Conservation (phyloP, 2,888 invertebrate species). For the Seladonia tumulorum region DNA sequence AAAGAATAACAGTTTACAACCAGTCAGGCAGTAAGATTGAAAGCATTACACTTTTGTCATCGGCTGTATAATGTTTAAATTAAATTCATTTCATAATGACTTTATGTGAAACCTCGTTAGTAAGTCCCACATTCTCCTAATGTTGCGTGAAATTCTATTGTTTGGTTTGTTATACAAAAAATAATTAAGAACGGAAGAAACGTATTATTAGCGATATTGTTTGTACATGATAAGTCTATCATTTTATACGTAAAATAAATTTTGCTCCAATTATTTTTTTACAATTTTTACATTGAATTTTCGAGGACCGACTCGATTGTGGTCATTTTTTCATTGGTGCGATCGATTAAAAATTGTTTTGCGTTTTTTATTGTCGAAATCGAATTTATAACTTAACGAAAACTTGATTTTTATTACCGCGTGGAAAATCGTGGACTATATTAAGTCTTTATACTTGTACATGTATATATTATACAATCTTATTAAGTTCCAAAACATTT, state of each 20-base stretch:
- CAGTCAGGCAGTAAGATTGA: conserved; percentile 79
- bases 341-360: background rate
- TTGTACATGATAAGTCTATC: conserved; percentile 46
- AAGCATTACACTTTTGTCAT: conserved; percentile 81
- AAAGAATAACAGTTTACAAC: conserved; percentile 81
- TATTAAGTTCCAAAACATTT: conserved; percentile 9
- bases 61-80: conserved; percentile 82
- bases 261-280: conserved; percentile 55
- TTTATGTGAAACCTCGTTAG: conserved; percentile 56
- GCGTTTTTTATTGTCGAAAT: conserved; percentile 9
- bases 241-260: conserved; percentile 56
- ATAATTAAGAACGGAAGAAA: conserved; percentile 5
- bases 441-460: conserved; percentile 13
- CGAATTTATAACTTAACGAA: background rate
- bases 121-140: conserved; percentile 56
- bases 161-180: conserved; percentile 32
- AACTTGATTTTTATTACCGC: conserved; percentile 13
- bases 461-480: conserved; percentile 12
- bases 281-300: conserved; percentile 39
- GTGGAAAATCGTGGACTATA: background rate
- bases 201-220: conserved; percentile 42
- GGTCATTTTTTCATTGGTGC: background rate
- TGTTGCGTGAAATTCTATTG: conserved; percentile 37
- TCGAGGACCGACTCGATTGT: conserved; percentile 7
- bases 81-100: conserved; percentile 83